Percentiles rank a stretch among this genome's conserved stretches.
These are phyloP conservation scores for Lasioglossum albipes DNA, from an alignment of 1,140 invertebrate species.

Conservation along the genomic window DNA sequence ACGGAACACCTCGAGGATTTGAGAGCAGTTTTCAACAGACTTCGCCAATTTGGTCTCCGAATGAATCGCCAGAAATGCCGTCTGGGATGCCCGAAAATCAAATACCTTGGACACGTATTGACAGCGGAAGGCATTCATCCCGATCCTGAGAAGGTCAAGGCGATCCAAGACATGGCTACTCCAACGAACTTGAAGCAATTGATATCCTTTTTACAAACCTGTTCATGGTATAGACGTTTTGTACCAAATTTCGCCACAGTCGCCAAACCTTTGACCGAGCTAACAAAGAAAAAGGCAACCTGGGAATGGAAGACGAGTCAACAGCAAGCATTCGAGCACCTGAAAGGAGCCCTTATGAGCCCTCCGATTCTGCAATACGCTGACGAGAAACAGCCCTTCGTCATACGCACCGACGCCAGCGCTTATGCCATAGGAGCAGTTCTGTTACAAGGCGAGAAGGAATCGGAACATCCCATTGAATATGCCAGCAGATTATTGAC, in stretches of 20 bases:
- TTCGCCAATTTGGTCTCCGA: background rate
- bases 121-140: background rate
- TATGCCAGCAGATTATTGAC: background rate
- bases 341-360: background rate
- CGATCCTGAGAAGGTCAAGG: background rate
- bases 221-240: slow-evolving; percentile 9
- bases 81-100: background rate
- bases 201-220: background rate
- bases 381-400: background rate
- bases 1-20: background rate
- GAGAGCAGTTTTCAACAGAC: background rate
- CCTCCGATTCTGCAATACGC: background rate
- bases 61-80: too few relatives aligned
- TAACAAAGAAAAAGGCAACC: background rate
- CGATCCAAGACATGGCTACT: background rate
- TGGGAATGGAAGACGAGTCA: background rate
- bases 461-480: background rate
- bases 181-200: background rate
- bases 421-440: background rate
- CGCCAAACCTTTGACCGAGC: background rate
- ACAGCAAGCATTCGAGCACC: background rate
- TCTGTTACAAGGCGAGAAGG: background rate
- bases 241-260: background rate
- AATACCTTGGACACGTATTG: slow-evolving; percentile 1
- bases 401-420: background rate